These are phyloP conservation scores for Calameuta pallipes DNA, from an alignment of 2,888 invertebrate genomes.

Conservation along the genomic window DNA sequence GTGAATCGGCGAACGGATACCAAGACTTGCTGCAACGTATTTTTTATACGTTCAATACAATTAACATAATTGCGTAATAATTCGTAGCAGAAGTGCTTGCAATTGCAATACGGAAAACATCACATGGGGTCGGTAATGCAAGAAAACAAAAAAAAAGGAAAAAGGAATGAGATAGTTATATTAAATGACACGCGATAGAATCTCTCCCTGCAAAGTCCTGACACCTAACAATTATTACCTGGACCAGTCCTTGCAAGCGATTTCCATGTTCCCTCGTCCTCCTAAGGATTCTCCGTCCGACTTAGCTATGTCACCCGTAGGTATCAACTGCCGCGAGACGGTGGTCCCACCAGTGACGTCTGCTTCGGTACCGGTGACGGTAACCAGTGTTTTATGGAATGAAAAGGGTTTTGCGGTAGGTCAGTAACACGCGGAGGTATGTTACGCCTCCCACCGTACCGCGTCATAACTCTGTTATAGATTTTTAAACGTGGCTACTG, in stretches of 20 bases:
- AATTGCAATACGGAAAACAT: constrained; percentile 28
- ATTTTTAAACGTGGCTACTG: constrained; percentile 40
- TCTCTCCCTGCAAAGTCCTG: constrained; percentile 44
- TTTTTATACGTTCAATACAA: constrained; percentile 58
- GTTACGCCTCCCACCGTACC: constrained; percentile 10
- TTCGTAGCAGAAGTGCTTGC: constrained; percentile 34
- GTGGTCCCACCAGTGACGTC: background rate
- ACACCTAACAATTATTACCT: constrained; percentile 50
- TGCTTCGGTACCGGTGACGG: too few relatives aligned
- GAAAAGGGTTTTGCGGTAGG: constrained; percentile 18
- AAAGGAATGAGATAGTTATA: constrained; percentile 28
- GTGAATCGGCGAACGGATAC: constrained; percentile 33
- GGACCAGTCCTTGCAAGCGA: background rate
- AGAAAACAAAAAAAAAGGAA: background rate
- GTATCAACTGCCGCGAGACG: background rate
- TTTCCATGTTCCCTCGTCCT: background rate
- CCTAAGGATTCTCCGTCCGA: too few relatives aligned
- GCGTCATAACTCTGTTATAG: constrained; percentile 43
- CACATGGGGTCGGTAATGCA: background rate
- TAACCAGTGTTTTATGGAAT: constrained; percentile 14
- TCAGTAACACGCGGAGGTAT: too few relatives aligned
- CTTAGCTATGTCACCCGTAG: too few relatives aligned
- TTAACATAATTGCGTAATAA: constrained; percentile 64
- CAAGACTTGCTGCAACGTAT: constrained; percentile 38
- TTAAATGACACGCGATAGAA: constrained; percentile 55